These are phyloP conservation scores for Megaceryle maxima DNA, from an alignment of 2,113 vertebrate genomes.

Conservation along the genomic window DNA sequence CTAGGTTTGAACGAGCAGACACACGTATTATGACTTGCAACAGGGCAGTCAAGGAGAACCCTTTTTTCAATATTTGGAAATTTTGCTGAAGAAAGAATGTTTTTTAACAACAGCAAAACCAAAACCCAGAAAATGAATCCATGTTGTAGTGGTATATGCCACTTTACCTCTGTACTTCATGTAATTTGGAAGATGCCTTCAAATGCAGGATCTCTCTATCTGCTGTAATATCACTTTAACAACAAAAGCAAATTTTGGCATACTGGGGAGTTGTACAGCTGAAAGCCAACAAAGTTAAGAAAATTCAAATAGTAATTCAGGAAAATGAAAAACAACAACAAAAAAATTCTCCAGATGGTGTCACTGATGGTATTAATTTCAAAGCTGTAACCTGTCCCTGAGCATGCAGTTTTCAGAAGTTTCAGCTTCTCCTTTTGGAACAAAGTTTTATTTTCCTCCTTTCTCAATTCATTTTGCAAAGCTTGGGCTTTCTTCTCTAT, in stretches of 20 bases:
- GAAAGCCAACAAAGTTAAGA: not conserved
- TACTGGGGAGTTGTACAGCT: not conserved
- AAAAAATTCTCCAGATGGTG: not conserved
- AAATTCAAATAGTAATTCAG: not conserved
- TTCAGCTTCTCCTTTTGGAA: not conserved
- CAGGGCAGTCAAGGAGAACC: not conserved
- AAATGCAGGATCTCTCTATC: not conserved
- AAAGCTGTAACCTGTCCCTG: not conserved
- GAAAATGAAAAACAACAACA: not conserved
- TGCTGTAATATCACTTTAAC: not conserved
- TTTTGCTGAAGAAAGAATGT: not conserved
- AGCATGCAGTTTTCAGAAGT: not conserved
- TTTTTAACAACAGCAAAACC: not conserved
- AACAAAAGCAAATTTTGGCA: not conserved
- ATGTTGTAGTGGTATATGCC: not conserved
- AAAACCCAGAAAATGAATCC: not conserved
- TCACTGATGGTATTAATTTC: not conserved
- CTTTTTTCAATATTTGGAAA: not conserved
- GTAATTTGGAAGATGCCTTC: not conserved
- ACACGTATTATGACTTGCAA: not conserved
- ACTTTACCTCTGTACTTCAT: not conserved
- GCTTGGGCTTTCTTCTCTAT: not conserved
- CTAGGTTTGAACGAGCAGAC: not conserved
- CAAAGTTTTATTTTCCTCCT: not conserved
- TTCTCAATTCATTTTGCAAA: not conserved